Evolutionary conservation across 2,797 vertebrate genomes (phyloP).

Genomic region (Gastrophryne carolinensis): DNA sequence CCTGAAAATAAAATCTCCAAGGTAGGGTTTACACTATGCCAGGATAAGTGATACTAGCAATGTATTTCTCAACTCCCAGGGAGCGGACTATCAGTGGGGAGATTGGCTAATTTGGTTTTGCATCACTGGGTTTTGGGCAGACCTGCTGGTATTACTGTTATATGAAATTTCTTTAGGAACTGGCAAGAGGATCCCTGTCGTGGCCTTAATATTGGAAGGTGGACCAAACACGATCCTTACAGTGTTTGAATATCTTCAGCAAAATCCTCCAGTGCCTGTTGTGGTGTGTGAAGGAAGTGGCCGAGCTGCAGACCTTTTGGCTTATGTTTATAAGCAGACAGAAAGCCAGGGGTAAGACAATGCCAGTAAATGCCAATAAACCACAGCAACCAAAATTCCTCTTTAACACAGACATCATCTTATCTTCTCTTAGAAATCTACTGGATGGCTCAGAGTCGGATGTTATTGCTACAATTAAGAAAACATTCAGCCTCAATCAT

Average conservation of each 20-base stretch:
- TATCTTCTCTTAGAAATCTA: conserved; percentile 64
- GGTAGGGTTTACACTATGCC: too few relatives aligned
- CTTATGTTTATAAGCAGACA: conserved; percentile 82
- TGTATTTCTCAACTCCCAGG: too few relatives aligned
- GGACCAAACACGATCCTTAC: conserved; percentile 80
- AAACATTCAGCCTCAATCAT: conserved; percentile 82
- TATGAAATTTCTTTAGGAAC: conserved; percentile 66
- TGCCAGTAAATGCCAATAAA: not conserved
- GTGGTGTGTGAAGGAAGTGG: conserved; percentile 83
- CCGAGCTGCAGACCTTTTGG: conserved; percentile 79
- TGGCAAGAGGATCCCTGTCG: conserved; percentile 78
- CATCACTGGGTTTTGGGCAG: too few relatives aligned
- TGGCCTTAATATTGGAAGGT: conserved; percentile 80
- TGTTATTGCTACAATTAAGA: conserved; percentile 80
- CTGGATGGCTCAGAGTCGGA: conserved; percentile 78
- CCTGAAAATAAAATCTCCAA: too few relatives aligned
- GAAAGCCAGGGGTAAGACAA: conserved; percentile 74
- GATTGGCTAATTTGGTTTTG: too few relatives aligned
- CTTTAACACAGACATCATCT: not conserved
- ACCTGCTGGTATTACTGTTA: too few relatives aligned
- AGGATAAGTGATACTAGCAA: too few relatives aligned
- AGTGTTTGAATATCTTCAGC: conserved; percentile 80
- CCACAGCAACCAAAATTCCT: not conserved
- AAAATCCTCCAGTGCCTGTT: conserved; percentile 79
- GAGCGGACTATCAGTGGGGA: too few relatives aligned